These are phyloP conservation scores for Archips crataeganus DNA, from an alignment of 2,888 invertebrate genomes.

Conservation along the genomic window DNA sequence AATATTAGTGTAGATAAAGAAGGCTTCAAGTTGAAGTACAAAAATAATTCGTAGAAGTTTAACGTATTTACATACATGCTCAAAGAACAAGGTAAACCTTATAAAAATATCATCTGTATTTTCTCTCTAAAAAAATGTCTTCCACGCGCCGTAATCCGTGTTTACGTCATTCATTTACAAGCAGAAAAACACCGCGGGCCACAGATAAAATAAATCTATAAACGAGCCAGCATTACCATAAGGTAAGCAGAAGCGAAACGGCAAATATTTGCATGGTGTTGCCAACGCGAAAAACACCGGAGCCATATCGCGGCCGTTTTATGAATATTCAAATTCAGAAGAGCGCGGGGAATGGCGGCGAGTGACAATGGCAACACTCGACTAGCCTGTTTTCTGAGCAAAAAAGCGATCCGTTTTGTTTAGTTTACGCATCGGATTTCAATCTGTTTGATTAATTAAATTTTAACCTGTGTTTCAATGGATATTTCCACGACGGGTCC, in stretches of 20 bases:
- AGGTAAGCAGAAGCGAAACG: slow-evolving; percentile 24
- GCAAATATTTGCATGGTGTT: slow-evolving; percentile 34
- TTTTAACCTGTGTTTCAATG: neutral
- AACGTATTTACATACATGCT: neutral
- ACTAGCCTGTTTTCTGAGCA: neutral
- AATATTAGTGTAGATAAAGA: neutral
- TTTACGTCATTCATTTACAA: slow-evolving; percentile 10
- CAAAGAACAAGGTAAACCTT: neutral
- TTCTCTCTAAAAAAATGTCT: slow-evolving; percentile 6
- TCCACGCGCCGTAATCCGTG: neutral
- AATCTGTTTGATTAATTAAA: neutral
- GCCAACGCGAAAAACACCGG: slow-evolving; percentile 27
- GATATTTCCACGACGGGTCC: neutral
- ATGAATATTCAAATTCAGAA: slow-evolving; percentile 41
- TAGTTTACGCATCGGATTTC: neutral
- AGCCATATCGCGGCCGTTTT: slow-evolving; percentile 22
- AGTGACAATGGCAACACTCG: slow-evolving; percentile 12
- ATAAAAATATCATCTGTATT: slow-evolving; percentile 1
- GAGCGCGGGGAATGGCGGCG: slow-evolving; percentile 13
- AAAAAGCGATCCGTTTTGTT: slow-evolving; percentile 31
- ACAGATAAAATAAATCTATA: slow-evolving; percentile 29
- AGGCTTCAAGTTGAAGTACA: neutral
- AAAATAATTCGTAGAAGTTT: neutral
- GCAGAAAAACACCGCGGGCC: slow-evolving; percentile 1
- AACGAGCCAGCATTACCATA: slow-evolving; percentile 24